Conservation (phyloP, 2,888 invertebrate species). For the Endotricha flammealis region DNA sequence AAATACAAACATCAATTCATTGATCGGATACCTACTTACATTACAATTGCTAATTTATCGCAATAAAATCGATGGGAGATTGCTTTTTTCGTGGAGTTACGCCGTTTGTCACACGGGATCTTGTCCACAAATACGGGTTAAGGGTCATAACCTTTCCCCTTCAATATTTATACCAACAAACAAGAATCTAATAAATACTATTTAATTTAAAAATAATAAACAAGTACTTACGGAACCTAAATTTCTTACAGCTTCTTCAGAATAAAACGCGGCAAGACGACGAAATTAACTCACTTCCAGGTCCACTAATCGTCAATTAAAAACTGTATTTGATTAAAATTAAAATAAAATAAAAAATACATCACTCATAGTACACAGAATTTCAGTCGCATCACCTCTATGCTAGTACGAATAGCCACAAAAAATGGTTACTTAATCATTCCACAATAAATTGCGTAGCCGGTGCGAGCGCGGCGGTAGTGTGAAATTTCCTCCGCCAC, state of each 20-base stretch:
- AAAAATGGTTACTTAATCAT: conserved; percentile 63
- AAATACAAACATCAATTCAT: not conserved
- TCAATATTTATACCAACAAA: conserved; percentile 48
- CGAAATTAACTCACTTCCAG: conserved; percentile 17
- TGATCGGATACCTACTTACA: not conserved
- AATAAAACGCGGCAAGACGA: conserved; percentile 18
- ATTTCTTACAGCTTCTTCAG: conserved; percentile 24
- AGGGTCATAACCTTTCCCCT: conserved; percentile 63
- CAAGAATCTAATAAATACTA: conserved; percentile 44
- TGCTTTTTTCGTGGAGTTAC: not conserved
- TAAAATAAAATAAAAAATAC: conserved; percentile 17
- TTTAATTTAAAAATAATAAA: conserved; percentile 16
- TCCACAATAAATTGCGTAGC: conserved; percentile 44
- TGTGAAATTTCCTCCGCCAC: conserved; percentile 34
- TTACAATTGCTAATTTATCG: not conserved
- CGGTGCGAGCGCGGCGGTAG: conserved; percentile 25
- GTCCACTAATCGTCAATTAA: conserved; percentile 20
- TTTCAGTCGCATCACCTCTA: conserved; percentile 26
- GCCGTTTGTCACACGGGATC: conserved; percentile 25
- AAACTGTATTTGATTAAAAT: conserved; percentile 17
- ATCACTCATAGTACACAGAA: conserved; percentile 24
- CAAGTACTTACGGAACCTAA: conserved; percentile 41
- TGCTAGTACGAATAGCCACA: conserved; percentile 22
- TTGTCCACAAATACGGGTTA: conserved; percentile 31
- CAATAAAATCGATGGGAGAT: not conserved